Evolutionary conservation across 2,797 vertebrate genomes (phyloP), one percentile per base, ranked within the genome.

Genomic region (Oreochromis grahami): DNA sequence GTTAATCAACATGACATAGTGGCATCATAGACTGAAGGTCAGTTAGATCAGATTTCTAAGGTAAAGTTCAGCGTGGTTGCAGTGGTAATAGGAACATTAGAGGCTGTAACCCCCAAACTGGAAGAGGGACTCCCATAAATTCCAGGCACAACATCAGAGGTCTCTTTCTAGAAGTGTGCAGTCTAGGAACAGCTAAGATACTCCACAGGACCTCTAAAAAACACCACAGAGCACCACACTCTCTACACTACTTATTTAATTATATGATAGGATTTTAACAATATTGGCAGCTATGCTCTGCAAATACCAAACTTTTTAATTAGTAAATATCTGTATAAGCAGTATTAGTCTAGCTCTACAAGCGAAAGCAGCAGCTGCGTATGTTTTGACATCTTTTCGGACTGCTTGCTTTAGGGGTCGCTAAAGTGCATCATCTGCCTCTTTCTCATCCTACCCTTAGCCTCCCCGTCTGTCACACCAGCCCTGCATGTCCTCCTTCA

Each of bases 91-190:
- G 36, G 0, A 43, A 41, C 63, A 68, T 41, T 68, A 68, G 3
- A 1, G 0, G n/a, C 63, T 43, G 0, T 43, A 68, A 68, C 36
- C 13, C 36, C 11, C 1, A 43, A 43, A 68, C 36, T 38, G 0
- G n/a, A 68, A 41, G 24, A 68, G 63, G 0, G 13, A 41, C 0
- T 68, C 63, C 36, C 36, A 14, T 13, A 21, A 1, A 65, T 65
- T 65, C 34, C 2, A 41, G 60, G 6, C n/a, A 58, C 55, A 58
- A 58, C 55, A 32, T 58, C 55, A 60, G 29, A 32, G 5, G 8
- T 3, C 15, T 58, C 0, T 65, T n/a, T 65, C 60, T 36, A 0
- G 3, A 4, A 43, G 36, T 14, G 36, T 68, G n/a, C 13, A 24
- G 36, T n/a, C 63, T 68, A 15, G 63, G 63, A 68, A 68, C 5